Conservation (phyloP, 1,140 invertebrate species). For the Macrocentrus cingulum region DNA sequence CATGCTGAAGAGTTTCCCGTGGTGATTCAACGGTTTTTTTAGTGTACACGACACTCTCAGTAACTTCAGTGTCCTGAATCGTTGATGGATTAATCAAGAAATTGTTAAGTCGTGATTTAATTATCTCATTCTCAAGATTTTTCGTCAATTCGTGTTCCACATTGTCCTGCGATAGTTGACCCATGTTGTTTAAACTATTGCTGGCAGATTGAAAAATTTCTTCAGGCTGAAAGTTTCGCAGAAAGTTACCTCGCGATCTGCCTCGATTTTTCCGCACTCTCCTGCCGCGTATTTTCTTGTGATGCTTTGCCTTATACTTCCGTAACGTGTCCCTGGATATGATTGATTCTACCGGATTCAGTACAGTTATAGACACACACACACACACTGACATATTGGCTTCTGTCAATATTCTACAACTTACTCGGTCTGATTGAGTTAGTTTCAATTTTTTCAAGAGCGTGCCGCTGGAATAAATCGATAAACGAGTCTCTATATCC, state of each 20-base stretch:
- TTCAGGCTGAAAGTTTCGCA: neutral
- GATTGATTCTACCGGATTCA: neutral
- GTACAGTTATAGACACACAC: no score
- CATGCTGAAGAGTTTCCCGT: no score
- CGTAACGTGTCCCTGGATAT: neutral
- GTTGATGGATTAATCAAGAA: neutral
- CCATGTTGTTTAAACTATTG: neutral
- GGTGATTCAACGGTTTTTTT: neutral
- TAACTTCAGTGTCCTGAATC: neutral
- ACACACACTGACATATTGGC: no score
- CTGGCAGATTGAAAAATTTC: neutral
- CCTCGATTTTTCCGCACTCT: neutral
- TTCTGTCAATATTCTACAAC: no score
- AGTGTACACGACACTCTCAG: neutral
- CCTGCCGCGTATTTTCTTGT: neutral
- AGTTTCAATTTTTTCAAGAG: no score
- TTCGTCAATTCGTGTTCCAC: slow-evolving; percentile 43
- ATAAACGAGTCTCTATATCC: no score
- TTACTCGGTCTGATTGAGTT: no score
- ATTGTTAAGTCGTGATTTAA: slow-evolving; percentile 24
- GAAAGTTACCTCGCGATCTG: neutral
- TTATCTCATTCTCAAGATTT: slow-evolving; percentile 43
- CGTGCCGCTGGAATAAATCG: no score
- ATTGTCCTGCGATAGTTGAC: neutral
- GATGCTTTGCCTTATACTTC: neutral